A percentile compares a stretch with the other conserved stretches of the same genome.
These are phyloP conservation scores for Drosophila ananassae DNA, from an alignment of 1,140 invertebrate genomes.

Conservation along the genomic window DNA sequence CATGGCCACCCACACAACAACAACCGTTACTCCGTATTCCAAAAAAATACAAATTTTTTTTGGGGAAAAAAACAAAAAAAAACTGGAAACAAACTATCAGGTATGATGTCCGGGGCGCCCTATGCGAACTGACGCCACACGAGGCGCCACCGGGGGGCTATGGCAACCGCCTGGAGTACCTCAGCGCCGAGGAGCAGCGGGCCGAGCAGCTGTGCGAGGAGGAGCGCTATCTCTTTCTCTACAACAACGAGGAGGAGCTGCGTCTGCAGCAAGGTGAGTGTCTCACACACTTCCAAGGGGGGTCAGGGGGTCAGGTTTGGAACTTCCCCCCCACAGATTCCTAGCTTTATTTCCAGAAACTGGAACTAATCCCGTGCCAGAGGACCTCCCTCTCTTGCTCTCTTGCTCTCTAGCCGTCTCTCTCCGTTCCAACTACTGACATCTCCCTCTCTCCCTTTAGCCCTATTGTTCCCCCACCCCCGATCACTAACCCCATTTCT, in stretches of 20 bases:
- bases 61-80: not conserved
- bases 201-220: conserved; percentile 95
- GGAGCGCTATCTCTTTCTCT: conserved; percentile 94
- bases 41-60: not conserved
- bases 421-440: not conserved
- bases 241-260: conserved; percentile 94
- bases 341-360: conserved; percentile 40
- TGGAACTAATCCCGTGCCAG: not conserved
- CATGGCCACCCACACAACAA: not conserved
- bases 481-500: too few relatives aligned
- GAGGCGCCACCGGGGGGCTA: conserved; percentile 90
- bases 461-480: not conserved
- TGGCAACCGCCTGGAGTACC: conserved; percentile 87
- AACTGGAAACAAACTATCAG: conserved; percentile 85
- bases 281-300: too few relatives aligned
- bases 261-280: conserved; percentile 91
- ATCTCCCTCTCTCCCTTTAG: not conserved
- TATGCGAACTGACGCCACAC: conserved; percentile 90
- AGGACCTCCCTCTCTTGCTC: not conserved
- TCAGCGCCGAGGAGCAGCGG: conserved; percentile 91
- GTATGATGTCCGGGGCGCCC: conserved; percentile 96
- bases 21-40: too few relatives aligned
- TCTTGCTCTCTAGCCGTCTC: not conserved
- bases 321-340: conserved; percentile 1
- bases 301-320: too few relatives aligned